These are phyloP conservation scores for Vipera ursinii DNA, from an alignment of 2,797 vertebrate genomes.

Conservation along the genomic window DNA sequence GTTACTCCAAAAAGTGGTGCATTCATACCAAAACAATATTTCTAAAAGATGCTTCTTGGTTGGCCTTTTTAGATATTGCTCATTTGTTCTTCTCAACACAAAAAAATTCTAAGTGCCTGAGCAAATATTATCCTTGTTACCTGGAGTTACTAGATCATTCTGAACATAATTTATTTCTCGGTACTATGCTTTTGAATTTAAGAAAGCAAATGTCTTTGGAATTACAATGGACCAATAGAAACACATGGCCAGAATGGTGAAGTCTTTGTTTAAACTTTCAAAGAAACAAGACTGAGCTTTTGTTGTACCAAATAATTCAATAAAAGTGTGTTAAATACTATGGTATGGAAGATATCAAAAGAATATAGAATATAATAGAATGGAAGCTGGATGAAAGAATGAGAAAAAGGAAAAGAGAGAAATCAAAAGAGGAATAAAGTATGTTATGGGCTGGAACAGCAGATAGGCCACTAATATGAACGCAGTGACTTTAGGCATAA, in stretches of 20 bases:
- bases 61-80: constrained; percentile 74
- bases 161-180: constrained; percentile 67
- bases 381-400: constrained; percentile 7
- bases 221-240: constrained; percentile 59
- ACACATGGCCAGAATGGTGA: constrained; percentile 69
- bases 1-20: not conserved
- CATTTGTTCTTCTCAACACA: constrained; percentile 71
- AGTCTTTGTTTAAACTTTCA: constrained; percentile 65
- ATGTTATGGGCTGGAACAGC: fast-evolving
- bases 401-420: constrained; percentile 3
- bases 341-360: constrained; percentile 53
- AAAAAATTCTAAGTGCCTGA: constrained; percentile 61
- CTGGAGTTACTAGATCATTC: constrained; percentile 66
- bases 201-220: constrained; percentile 65
- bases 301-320: constrained; percentile 60
- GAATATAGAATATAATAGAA: constrained; percentile 42
- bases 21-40: constrained; percentile 48
- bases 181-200: constrained; percentile 59
- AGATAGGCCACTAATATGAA: not conserved
- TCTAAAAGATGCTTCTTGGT: constrained; percentile 73
- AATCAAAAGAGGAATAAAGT: constrained; percentile 21
- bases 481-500: not conserved
- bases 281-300: constrained; percentile 54
- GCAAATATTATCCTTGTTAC: constrained; percentile 72
- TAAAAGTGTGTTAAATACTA: constrained; percentile 49